These are phyloP conservation scores for Connochaetes taurinus DNA, from an alignment of 2,113 vertebrate genomes.

Conservation along the genomic window DNA sequence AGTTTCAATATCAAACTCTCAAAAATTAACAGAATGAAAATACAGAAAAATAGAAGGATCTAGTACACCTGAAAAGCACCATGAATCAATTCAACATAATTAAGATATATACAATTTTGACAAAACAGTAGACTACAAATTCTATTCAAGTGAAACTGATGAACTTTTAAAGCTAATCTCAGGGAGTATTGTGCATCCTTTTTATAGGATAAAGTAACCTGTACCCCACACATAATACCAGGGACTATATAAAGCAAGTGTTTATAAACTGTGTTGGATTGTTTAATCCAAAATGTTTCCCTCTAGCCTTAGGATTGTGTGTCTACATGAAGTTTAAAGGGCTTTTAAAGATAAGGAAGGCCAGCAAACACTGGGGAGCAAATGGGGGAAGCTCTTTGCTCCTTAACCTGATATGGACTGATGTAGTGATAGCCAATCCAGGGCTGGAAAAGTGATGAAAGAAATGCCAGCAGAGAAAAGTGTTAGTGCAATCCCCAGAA, in stretches of 20 bases:
- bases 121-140: background rate
- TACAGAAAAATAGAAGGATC: background rate
- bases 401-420: conserved; percentile 53
- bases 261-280: conserved; percentile 70
- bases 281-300: conserved; percentile 65
- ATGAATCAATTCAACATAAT: background rate
- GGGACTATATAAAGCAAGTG: conserved; percentile 57
- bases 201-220: conserved; percentile 36
- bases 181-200: conserved; percentile 27
- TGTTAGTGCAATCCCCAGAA: background rate
- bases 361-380: conserved; percentile 35
- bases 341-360: conserved; percentile 64
- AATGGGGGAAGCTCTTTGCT: conserved; percentile 29
- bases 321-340: conserved; percentile 66
- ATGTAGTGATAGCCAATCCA: conserved; percentile 58
- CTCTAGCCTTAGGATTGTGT: conserved; percentile 59
- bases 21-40: background rate
- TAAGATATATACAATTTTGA: background rate
- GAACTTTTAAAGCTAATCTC: conserved; percentile 52
- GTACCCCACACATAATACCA: conserved; percentile 10
- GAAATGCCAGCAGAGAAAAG: conserved; percentile 24
- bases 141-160: conserved; percentile 7
- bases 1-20: background rate
- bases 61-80: background rate
- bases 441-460: conserved; percentile 49